Evolutionary conservation across 2,888 invertebrate species (phyloP).

Genomic region (Drosophila sordidapex): DNA sequence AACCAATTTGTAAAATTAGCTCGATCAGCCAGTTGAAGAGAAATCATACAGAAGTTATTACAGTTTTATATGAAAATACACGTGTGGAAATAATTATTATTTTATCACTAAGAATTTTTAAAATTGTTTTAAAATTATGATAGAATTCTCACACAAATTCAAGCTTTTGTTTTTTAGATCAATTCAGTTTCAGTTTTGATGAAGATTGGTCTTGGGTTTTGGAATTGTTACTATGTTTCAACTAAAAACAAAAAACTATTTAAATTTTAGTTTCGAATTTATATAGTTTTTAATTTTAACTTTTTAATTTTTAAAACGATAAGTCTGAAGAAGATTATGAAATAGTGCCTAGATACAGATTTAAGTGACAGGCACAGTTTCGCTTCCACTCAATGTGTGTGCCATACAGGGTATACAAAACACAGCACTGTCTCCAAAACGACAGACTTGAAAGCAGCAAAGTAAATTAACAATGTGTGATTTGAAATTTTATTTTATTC

Average conservation of each 20-base stretch:
- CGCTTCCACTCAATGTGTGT: neutral
- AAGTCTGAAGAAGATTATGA: neutral
- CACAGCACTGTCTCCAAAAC: conserved; percentile 1
- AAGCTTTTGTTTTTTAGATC: neutral
- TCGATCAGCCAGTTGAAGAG: neutral
- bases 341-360: neutral
- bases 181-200: neutral
- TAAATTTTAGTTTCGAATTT: no score
- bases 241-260: neutral
- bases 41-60: neutral
- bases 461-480: conserved; percentile 60
- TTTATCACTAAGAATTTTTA: neutral
- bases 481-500: conserved; percentile 56
- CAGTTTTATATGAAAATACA: neutral
- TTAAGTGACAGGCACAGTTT: neutral
- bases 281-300: no score
- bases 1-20: neutral
- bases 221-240: neutral
- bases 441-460: conserved; percentile 40
- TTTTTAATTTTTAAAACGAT: no score
- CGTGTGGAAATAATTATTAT: neutral
- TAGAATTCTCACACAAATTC: neutral
- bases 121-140: neutral
- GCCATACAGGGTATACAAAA: conserved; percentile 17
- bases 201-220: neutral